phyloP scores from a whole-genome alignment of 2,888 invertebrate genomes.

The Eristalis intricaria region DNA sequence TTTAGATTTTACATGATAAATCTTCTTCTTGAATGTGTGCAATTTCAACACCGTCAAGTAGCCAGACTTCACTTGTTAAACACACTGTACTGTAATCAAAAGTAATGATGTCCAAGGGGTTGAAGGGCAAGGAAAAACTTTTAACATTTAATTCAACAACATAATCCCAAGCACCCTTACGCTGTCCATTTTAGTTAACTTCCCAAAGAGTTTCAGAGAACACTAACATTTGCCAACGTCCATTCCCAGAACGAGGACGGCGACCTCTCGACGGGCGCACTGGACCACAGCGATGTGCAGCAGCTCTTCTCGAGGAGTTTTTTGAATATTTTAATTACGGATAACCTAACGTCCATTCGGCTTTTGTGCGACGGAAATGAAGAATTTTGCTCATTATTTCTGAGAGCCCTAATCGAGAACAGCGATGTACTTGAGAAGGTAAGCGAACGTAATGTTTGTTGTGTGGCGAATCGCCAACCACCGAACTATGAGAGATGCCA shows the following conservation, averaged over 20 bases:
- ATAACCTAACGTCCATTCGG: constrained; percentile 79
- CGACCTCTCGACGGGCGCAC: constrained; percentile 55
- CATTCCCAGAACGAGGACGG: constrained; percentile 50
- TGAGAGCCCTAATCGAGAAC: constrained; percentile 76
- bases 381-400: constrained; percentile 78
- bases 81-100: constrained; percentile 45
- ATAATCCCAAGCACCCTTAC: constrained; percentile 36
- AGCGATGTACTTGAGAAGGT: constrained; percentile 77
- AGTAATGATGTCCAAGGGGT: constrained; percentile 16
- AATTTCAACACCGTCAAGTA: not conserved
- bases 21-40: too few relatives aligned
- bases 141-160: constrained; percentile 34
- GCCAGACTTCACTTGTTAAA: constrained; percentile 7
- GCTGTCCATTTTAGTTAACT: constrained; percentile 51
- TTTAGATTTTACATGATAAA: too few relatives aligned
- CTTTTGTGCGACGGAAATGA: constrained; percentile 78
- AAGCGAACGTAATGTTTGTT: constrained; percentile 67
- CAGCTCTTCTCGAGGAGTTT: constrained; percentile 75
- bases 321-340: constrained; percentile 80
- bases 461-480: constrained; percentile 3
- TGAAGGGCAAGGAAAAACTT: constrained; percentile 23
- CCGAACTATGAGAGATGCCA: not conserved
- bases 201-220: not conserved
- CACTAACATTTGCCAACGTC: constrained; percentile 22
- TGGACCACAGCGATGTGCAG: constrained; percentile 75